Base-by-base conservation (phyloP, 2,797 vertebrate genomes). In the Helarctos malayanus region DNA sequence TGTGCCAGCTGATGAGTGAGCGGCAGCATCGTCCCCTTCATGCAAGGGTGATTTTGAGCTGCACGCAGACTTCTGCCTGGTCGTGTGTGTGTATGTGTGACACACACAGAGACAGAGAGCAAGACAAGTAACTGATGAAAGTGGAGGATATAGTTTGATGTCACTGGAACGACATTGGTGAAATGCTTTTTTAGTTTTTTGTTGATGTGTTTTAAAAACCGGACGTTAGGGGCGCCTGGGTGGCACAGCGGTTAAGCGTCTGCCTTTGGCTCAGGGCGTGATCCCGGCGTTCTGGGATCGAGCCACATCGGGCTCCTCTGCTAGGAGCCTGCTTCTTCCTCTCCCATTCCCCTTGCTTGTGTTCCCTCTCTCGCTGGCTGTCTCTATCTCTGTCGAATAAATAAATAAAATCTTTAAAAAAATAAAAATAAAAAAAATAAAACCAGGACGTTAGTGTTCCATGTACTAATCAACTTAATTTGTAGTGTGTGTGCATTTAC, bases 171-270 rank as follows among this genome's bases (percentile, higher is more conserved):
- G 16, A 38, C 3, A 9, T 45, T 54, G 4, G 18, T 59, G 25
- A 21, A 93, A 85, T 27, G 16, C 7, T 54, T 76, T 82, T 63
- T 47, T n/a, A 27, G 45, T 45, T 78, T 63, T 78, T 90, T 35
- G 8, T 80, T 27, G 12, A 78, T 90, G 68, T 93, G 18, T 75
- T 91, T 49, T 79, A 65, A 94, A 94, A 82, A 49, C 8, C n/a
- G 61, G 59, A 81, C 69, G 27, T 91, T 35, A 54, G 80, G 38
- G 38, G 38, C 38, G 38, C 38, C 38, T 38, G 38, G 38, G 38
- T 38, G 38, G 38, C 38, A 38, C 38, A 38, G 38, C 4, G 38
- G 38, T 38, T 38, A 38, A 38, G 38, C 1, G 38, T 38, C 38
- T 38, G 38, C 38, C 38, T 38, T 38, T 1, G 38, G 38, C 38